These are phyloP conservation scores for Phoxinus phoxinus DNA, from an alignment of 2,113 vertebrate species.

Conservation along the genomic window DNA sequence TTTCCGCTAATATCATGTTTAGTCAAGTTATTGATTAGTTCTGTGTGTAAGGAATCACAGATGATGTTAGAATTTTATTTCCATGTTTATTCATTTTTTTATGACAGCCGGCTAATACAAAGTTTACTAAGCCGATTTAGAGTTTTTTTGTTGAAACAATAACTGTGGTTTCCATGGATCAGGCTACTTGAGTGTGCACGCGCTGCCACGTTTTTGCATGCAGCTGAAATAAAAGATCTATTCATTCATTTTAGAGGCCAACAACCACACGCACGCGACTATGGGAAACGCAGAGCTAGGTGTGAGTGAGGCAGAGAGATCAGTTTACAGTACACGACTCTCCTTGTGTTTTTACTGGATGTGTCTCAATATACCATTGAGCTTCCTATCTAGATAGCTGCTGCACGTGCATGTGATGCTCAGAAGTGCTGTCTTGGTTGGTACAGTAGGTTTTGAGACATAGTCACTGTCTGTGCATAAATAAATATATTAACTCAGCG, in stretches of 20 bases:
- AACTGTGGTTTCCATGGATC: background rate
- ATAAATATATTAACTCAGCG: background rate
- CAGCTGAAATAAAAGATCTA: constrained; percentile 38
- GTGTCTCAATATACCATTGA: background rate
- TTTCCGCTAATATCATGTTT: background rate
- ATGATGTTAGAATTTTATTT: background rate
- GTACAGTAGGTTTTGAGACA: background rate
- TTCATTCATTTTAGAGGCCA: constrained; percentile 12
- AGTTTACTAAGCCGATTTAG: background rate
- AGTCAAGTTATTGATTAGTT: background rate
- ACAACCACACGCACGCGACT: background rate
- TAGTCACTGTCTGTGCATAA: background rate
- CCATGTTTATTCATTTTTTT: background rate
- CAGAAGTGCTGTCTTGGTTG: background rate
- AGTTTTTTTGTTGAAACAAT: background rate
- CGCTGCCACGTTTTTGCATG: constrained; percentile 33
- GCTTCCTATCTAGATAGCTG: background rate
- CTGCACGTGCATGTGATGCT: background rate
- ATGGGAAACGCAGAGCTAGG: background rate
- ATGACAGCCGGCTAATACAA: background rate
- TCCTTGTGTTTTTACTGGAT: background rate
- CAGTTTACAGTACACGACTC: background rate
- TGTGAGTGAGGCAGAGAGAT: background rate
- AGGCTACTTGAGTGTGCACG: background rate
- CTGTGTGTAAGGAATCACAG: background rate